A percentile compares a stretch with the other conserved stretches of the same genome.
phyloP scores from a whole-genome alignment of 1,140 invertebrate genomes.

The Euura saliciscinereae region DNA sequence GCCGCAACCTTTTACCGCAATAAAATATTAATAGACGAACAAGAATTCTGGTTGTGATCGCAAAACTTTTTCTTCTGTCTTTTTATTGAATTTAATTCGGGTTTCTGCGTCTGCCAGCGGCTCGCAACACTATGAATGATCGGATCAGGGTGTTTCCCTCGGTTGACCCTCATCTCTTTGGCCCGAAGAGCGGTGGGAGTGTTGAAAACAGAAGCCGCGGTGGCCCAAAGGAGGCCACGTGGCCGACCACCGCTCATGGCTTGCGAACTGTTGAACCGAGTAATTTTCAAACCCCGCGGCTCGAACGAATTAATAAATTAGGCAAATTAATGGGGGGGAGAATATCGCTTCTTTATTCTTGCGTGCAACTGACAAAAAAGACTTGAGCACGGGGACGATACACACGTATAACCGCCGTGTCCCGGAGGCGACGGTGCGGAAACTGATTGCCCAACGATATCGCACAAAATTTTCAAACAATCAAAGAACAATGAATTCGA shows the following conservation, averaged over 20 bases:
- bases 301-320: conserved; percentile 44
- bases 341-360: background rate
- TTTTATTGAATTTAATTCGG: background rate
- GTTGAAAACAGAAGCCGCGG: conserved; percentile 48
- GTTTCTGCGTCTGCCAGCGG: background rate
- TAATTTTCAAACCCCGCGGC: conserved; percentile 39
- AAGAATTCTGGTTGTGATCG: too few relatives aligned
- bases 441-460: background rate
- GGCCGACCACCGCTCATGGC: conserved; percentile 38
- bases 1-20: too few relatives aligned
- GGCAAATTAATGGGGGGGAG: conserved; percentile 20
- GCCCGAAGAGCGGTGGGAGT: conserved; percentile 26
- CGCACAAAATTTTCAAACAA: background rate
- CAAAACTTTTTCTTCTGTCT: background rate
- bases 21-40: too few relatives aligned
- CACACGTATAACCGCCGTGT: background rate
- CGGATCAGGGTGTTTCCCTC: conserved; percentile 40
- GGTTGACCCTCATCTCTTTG: conserved; percentile 16
- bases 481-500: too few relatives aligned
- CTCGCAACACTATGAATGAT: conserved; percentile 28
- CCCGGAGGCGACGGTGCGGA: background rate
- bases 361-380: conserved; percentile 4
- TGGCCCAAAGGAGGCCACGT: conserved; percentile 35
- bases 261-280: conserved; percentile 49
- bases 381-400: background rate